A percentile compares a stretch with the other conserved stretches of the same genome.
Conservation (phyloP, 2,113 vertebrate species). For the Stictonetta naevosa region DNA sequence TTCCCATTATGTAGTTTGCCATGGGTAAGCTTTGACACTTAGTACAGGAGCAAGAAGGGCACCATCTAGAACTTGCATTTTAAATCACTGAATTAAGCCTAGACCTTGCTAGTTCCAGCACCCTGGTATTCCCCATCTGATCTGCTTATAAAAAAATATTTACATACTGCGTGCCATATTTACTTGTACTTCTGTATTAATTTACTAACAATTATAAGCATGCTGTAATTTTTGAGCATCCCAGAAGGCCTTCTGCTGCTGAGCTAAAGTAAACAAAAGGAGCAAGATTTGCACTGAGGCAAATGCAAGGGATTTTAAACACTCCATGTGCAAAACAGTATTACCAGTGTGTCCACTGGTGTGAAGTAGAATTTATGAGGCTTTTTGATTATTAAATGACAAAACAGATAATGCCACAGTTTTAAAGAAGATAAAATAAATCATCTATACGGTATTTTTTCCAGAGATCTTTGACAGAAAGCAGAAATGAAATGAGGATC, state of each 20-base stretch:
- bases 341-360: neutral
- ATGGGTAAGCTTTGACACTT: neutral
- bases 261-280: slow-evolving; percentile 10
- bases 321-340: neutral
- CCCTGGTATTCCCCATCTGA: neutral
- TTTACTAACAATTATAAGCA: slow-evolving; percentile 37
- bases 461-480: neutral
- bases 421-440: neutral
- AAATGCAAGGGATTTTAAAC: neutral
- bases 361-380: neutral
- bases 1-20: neutral
- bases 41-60: neutral
- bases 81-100: neutral
- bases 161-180: neutral
- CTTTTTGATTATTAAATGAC: slow-evolving; percentile 3
- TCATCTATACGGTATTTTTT: neutral
- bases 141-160: neutral
- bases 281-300: slow-evolving; percentile 5
- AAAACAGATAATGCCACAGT: neutral
- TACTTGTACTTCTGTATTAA: slow-evolving; percentile 26
- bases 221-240: slow-evolving; percentile 3
- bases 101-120: neutral
- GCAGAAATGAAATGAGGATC: neutral
- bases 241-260: neutral
- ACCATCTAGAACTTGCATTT: neutral